Base-by-base conservation (phyloP, 1,140 invertebrate genomes). In the Periplaneta americana region DNA sequence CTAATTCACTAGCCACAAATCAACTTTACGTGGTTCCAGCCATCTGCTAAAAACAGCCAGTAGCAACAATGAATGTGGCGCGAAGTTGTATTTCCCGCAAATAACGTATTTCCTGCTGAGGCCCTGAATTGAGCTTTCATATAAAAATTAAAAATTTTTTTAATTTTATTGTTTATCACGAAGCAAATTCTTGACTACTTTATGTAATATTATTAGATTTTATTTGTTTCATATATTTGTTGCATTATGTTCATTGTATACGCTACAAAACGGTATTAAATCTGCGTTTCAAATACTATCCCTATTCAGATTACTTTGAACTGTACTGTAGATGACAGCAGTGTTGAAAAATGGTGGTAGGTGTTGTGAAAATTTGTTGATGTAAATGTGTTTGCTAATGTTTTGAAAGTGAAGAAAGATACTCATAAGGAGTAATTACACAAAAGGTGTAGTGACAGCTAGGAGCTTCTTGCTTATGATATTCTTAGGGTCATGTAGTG, bases 161-260 rank as follows among this genome's bases (percentile, higher is more conserved):
- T 57, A 57, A 22, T 22, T 15, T 57, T 57, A 57, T 57, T 15
- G 13, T 57, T 13, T 15, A 57, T 22, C 13, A 22, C 22, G 39
- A 22, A 57, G 39, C 39, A 15, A 22, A 57, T 15, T 15, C 13
- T 15, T 57, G 22, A 57, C 39, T 57, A 57, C n/a, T n/a, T n/a
- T n/a, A n/a, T n/a, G n/a, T n/a, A n/a, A n/a, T n/a, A n/a, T n/a
- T n/a, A n/a, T n/a, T n/a, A n/a, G n/a, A n/a, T n/a, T n/a, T n/a
- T n/a, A n/a, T n/a, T n/a, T n/a, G n/a, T n/a, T n/a, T n/a, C n/a
- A n/a, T n/a, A n/a, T n/a, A n/a, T n/a, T 34, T 76, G 75, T 17
- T 34, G 28, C 32, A 76, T 28, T 18, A 17, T 81, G n/a, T 32
- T 80, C 74, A 75, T 76, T 81, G 35, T 82, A 84, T 82, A 81